Base-by-base conservation (phyloP, 2,888 invertebrate species). In the Mamestra brassicae region DNA sequence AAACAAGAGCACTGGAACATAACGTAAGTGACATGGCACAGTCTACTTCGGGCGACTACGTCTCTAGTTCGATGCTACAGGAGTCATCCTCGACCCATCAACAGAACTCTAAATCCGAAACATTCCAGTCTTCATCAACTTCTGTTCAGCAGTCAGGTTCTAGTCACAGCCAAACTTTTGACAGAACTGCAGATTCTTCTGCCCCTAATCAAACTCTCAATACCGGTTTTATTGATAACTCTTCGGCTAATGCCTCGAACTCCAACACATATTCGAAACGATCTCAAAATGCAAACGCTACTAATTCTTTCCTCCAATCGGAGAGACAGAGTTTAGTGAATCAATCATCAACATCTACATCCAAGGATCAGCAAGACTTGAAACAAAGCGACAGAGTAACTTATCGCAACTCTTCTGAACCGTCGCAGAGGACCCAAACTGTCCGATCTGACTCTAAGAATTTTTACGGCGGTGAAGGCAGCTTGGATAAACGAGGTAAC, bases 1-100 rank as follows among this genome's bases (percentile, higher is more conserved):
- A 96, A 87, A 91, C 90, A 78, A 92, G 92, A 89, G 88, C 94
- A 66, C 92, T 93, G 63, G 95, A 94, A 83, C 93, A 92, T 83
- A 89, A 94, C 72, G 92, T 96, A 72, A 95, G 93, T 84, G 97
- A 97, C 76, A 96, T 97, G 96, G 92, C 95, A 63, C 93, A 94
- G 80, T 91, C 94, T 4, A 94, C 89, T 55, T 94, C 94, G 3
- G 97, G 97, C 66, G 97, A 96, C 79, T 96, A 94, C 85, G 89
- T 96, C 55, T 94, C 96, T 50, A 94, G 88, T 80, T 95, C 97
- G 72, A 88, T 90, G 66, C 83, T 92, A 70, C 95, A 96, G 87
- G 92, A 94, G 81, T 94, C 96, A 4, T 94, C 95, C 4, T 94
- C 96, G 52, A 92, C 94, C 17, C 96, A 95, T 65, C 94, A 96